Base-by-base conservation (phyloP, 92 coral and sea anemone species). In the Scolanthus callimorphus region DNA sequence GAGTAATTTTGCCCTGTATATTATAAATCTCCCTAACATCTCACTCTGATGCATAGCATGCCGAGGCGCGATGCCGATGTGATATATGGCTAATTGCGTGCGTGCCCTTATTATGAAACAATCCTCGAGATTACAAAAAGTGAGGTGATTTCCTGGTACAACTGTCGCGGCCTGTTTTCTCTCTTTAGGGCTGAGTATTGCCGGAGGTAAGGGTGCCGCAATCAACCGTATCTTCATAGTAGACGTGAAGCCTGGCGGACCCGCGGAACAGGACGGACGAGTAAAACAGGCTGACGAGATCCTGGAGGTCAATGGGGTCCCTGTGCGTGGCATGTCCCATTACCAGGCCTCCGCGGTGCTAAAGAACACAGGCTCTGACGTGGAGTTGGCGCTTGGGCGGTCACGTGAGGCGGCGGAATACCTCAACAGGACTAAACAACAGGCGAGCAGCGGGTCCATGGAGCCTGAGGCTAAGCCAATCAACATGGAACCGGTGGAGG, bases 171-270 rank as follows among this genome's bases (percentile, higher is more conserved):
- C 27, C 58, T 4, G 19, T 49, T 6, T 11, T 2, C 48, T 17
- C 13, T 63, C 20, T 1, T 2, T 51, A 92, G 99, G 99, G 8
- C 58, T 94, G 66, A 94, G 99, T 56, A 94, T 94, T 70, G 98
- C 98, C 10, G 98, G 98, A 20, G 98, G 98, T 17, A 90, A 90
- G 55, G 99, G 99, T 1, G 95, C 94, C 17, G 83, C 99, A 11
- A 66, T 90, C 51, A 94, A 94, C 79, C 80, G 99, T 27, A 94
- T 94, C 66, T 94, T 94, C 34, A 90, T 94, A 0, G 99, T 94
- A 1, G 99, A 94, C 66, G 96, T 94, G 59, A 94, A 94, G 53
- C 88, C 87, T 8, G 91, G 83, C 29, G 99, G 99, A 20, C 96
- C 99, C 6, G 99, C 99, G 2, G 96, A 76, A 53, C 73, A 69